Evolutionary conservation across 2,888 invertebrate species (phyloP).

Genomic region (Protodeltote pygarga): DNA sequence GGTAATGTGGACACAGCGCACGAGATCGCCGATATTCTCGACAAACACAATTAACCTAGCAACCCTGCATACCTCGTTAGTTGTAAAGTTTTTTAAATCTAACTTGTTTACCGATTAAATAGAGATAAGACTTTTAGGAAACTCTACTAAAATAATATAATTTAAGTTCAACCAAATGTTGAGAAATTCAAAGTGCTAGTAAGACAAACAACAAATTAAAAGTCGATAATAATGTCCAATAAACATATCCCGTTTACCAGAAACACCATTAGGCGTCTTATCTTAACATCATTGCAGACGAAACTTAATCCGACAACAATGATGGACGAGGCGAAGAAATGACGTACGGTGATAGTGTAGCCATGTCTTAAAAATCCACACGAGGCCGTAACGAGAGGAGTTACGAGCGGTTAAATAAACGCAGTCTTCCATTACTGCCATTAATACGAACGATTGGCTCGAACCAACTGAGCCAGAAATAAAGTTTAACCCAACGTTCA

Average conservation of each 20-base stretch:
- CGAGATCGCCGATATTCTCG: constrained; percentile 49
- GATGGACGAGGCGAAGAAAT: constrained; percentile 60
- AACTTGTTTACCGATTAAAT: constrained; percentile 28
- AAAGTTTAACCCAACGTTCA: constrained; percentile 69
- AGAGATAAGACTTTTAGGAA: constrained; percentile 14
- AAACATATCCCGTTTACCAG: constrained; percentile 13
- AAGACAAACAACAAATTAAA: no score
- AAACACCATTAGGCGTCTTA: constrained; percentile 38
- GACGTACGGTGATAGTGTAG: constrained; percentile 58
- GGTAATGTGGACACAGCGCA: constrained; percentile 54
- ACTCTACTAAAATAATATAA: not conserved
- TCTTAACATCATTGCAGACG: constrained; percentile 34
- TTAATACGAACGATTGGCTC: constrained; percentile 64
- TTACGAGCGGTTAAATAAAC: constrained; percentile 85
- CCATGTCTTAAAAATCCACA: constrained; percentile 76
- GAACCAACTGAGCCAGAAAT: constrained; percentile 76
- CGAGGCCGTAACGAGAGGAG: constrained; percentile 73
- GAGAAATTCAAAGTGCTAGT: not conserved
- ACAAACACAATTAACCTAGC: constrained; percentile 72
- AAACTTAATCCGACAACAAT: constrained; percentile 59
- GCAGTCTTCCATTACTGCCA: constrained; percentile 76
- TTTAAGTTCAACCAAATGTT: not conserved
- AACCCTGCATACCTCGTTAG: constrained; percentile 64
- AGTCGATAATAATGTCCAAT: no score
- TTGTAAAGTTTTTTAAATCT: constrained; percentile 51